A percentile compares a stretch with the other conserved stretches of the same genome.
Conservation (phyloP, 2,113 vertebrate species). For the Dipodomys merriami region DNA sequence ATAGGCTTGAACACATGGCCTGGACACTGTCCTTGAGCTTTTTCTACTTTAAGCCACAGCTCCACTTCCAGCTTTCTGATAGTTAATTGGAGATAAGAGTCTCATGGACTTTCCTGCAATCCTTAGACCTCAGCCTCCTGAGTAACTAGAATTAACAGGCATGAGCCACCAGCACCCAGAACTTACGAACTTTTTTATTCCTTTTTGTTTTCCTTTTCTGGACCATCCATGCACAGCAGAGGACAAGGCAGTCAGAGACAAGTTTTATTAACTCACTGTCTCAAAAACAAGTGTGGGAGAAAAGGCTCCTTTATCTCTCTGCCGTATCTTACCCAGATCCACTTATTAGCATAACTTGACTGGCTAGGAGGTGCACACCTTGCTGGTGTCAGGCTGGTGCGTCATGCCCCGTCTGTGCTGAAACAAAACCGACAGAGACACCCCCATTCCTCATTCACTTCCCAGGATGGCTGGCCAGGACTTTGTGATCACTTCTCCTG, state of each 20-base stretch:
- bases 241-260: not conserved
- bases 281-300: slow-evolving; percentile 25
- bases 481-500: not conserved
- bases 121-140: too few species aligned
- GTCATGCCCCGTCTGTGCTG: rapidly evolving
- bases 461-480: not conserved
- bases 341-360: not conserved
- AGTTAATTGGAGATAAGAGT: too few species aligned
- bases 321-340: not conserved
- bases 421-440: not conserved
- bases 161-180: too few species aligned
- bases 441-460: rapidly evolving
- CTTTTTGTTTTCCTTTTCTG: not conserved
- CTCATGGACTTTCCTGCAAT: too few species aligned
- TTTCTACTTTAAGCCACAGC: too few species aligned
- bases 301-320: slow-evolving; percentile 10
- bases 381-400: not conserved
- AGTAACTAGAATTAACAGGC: too few species aligned
- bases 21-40: too few species aligned
- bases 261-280: not conserved
- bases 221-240: not conserved
- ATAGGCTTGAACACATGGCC: too few species aligned
- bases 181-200: too few species aligned
- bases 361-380: not conserved
- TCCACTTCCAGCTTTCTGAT: too few species aligned